These are phyloP conservation scores for Theonella swinhoei DNA, from an alignment of 37 sponge, comb jelly and placozoan genomes.

Conservation along the genomic window DNA sequence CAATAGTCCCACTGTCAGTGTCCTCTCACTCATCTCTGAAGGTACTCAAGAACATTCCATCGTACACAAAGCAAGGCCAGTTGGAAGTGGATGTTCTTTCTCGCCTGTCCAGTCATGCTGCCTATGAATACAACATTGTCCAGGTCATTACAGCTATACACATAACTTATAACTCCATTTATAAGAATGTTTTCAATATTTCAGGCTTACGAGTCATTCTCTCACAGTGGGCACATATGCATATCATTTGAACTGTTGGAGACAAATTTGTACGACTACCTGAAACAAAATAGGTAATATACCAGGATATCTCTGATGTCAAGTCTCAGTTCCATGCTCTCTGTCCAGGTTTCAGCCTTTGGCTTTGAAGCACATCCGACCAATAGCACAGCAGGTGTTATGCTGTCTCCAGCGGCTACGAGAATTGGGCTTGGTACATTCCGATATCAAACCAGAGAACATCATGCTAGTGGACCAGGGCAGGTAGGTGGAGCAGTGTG, in stretches of 20 bases:
- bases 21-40: conserved; percentile 22
- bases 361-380: conserved; percentile 86
- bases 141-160: too few species aligned
- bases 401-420: conserved; percentile 71
- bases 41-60: conserved; percentile 88
- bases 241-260: conserved; percentile 94
- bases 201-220: conserved; percentile 87
- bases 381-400: conserved; percentile 93
- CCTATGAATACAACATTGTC: conserved; percentile 86
- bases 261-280: conserved; percentile 90
- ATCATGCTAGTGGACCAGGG: conserved; percentile 94
- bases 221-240: conserved; percentile 89
- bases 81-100: conserved; percentile 85
- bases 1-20: background rate
- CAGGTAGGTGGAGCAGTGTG: too few species aligned
- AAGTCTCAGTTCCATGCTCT: too few species aligned
- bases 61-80: conserved; percentile 93
- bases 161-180: too few species aligned
- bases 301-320: too few species aligned
- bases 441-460: conserved; percentile 97
- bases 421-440: conserved; percentile 88
- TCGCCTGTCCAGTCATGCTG: conserved; percentile 51
- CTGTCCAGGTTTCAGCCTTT: conserved; percentile 76
- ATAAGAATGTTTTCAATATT: too few species aligned
- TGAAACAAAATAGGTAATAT: conserved; percentile 54